These are phyloP conservation scores for Electrona antarctica DNA, from an alignment of 2,113 vertebrate genomes.

Conservation along the genomic window DNA sequence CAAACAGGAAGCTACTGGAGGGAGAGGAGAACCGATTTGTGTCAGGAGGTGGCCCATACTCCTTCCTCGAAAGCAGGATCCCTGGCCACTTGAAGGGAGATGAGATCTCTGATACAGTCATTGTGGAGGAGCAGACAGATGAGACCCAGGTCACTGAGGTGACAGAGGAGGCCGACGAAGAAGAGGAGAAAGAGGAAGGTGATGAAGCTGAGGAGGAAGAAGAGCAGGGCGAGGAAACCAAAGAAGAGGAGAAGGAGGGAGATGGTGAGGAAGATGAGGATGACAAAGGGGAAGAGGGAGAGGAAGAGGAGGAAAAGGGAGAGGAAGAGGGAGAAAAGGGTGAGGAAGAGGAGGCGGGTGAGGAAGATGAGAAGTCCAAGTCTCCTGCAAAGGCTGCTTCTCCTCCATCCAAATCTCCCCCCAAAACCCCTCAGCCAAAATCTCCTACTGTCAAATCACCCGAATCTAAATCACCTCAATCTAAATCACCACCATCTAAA, in stretches of 20 bases:
- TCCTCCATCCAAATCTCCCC: constrained; percentile 56
- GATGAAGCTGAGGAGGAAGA: constrained; percentile 47
- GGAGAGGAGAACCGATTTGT: constrained; percentile 91
- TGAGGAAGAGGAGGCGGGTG: constrained; percentile 35
- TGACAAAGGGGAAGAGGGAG: constrained; percentile 32
- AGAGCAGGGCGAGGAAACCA: constrained; percentile 41
- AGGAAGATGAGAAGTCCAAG: constrained; percentile 54
- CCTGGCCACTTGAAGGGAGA: constrained; percentile 84
- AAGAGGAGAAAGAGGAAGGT: constrained; percentile 65
- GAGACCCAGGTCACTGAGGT: constrained; percentile 92
- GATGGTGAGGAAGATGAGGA: constrained; percentile 42
- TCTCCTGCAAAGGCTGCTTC: constrained; percentile 55
- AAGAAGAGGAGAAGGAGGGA: constrained; percentile 26
- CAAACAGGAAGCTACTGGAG: constrained; percentile 89
- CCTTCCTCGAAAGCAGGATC: constrained; percentile 82
- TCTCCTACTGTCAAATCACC: constrained; percentile 57
- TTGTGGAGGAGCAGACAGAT: constrained; percentile 90
- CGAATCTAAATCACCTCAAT: constrained; percentile 59
- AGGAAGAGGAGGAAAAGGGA: constrained; percentile 38
- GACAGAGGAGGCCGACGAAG: constrained; percentile 85
- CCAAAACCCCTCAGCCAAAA: constrained; percentile 47
- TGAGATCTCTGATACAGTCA: constrained; percentile 89
- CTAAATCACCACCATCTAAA: constrained; percentile 59
- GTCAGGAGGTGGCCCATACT: constrained; percentile 80
- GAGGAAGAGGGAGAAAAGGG: constrained; percentile 38